Conservation (phyloP, 2,797 vertebrate genomes). For the Coreius guichenoti region DNA sequence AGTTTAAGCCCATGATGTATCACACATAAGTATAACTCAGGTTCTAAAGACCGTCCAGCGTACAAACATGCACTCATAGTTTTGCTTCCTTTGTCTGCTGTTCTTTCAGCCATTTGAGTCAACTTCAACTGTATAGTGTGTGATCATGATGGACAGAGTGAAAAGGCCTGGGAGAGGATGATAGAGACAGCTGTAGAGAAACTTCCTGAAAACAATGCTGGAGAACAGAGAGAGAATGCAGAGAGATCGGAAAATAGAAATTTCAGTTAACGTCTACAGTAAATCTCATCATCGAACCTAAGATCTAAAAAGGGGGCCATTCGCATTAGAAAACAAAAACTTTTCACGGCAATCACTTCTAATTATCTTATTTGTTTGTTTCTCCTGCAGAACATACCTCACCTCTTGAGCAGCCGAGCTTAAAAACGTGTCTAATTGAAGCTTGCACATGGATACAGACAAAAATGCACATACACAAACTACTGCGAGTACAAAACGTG, state of each 20-base stretch:
- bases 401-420: conserved; percentile 34
- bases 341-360: conserved; percentile 67
- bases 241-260: conserved; percentile 66
- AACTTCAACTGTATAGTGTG: conserved; percentile 1
- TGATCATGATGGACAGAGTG: not conserved
- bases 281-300: conserved; percentile 62
- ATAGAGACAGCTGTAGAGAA: conserved; percentile 41
- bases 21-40: conserved; percentile 36
- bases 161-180: conserved; percentile 32
- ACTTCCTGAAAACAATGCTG: conserved; percentile 27
- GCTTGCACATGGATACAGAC: conserved; percentile 21
- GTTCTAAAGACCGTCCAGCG: conserved; percentile 1
- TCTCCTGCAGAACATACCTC: conserved; percentile 46
- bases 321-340: conserved; percentile 48
- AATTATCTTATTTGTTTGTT: conserved; percentile 69
- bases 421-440: conserved; percentile 62
- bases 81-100: conserved; percentile 20
- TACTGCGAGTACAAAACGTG: conserved; percentile 48
- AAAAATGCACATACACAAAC: conserved; percentile 43
- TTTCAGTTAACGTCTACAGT: conserved; percentile 52
- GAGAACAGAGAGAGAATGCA: conserved; percentile 55
- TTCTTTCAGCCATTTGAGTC: not conserved
- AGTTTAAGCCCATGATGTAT: conserved; percentile 47
- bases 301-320: conserved; percentile 43
- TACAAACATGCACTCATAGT: not conserved